These are phyloP conservation scores for Gallinago paraguaiae DNA, from an alignment of 2,113 vertebrate genomes.

Conservation along the genomic window DNA sequence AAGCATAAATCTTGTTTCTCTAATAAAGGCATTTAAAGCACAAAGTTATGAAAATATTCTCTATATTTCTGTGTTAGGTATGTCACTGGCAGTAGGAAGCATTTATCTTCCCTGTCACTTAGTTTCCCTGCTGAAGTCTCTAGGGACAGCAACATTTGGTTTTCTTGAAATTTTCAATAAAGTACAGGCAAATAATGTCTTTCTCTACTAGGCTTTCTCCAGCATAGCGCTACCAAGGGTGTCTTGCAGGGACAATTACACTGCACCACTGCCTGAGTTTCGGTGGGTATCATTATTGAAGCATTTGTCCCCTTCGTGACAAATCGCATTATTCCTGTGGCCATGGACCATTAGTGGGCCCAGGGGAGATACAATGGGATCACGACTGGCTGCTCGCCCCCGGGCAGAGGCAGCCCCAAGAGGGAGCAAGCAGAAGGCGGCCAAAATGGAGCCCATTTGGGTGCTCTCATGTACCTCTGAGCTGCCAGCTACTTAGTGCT, in stretches of 20 bases:
- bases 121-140: constrained; percentile 38
- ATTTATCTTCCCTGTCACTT: constrained; percentile 82
- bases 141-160: constrained; percentile 62
- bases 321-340: constrained; percentile 71
- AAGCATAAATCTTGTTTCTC: constrained; percentile 77
- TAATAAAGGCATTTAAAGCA: constrained; percentile 72
- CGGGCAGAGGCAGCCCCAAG: neutral
- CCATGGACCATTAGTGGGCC: constrained; percentile 49
- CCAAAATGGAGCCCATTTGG: neutral
- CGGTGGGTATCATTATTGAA: constrained; percentile 69
- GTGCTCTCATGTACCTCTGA: constrained; percentile 16
- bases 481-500: constrained; percentile 6
- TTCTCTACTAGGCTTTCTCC: constrained; percentile 16
- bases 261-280: neutral
- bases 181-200: constrained; percentile 69
- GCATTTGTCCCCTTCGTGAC: constrained; percentile 76
- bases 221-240: constrained; percentile 2
- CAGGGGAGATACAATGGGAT: constrained; percentile 47
- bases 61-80: constrained; percentile 70
- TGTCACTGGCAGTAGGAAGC: constrained; percentile 71
- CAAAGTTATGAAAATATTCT: constrained; percentile 78
- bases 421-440: neutral
- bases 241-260: constrained; percentile 71
- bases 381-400: constrained; percentile 13
- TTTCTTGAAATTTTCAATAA: constrained; percentile 78